Evolutionary conservation across 2,113 vertebrate genomes (phyloP), one percentile per base, ranked within the genome.

Genomic region (western clawed frog (Xenopus tropicalis)): DNA sequence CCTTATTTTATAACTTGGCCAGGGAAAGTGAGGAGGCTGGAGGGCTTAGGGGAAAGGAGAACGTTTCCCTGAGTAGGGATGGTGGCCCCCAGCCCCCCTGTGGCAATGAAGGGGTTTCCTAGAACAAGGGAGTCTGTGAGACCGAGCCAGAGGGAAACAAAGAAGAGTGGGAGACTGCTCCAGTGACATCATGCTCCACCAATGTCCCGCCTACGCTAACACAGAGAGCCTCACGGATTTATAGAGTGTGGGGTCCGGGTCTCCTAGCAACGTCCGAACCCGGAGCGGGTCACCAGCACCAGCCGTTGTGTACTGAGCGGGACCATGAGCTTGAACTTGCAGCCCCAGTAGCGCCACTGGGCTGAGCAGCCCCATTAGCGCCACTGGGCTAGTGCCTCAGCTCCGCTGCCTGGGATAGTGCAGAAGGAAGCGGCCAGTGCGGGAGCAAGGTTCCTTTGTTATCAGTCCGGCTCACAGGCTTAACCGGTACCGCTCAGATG

Each of bases 121-220:
- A 61, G 72, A 70, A 61, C 71, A 70, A 78, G 66, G 72, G 46
- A 63, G 62, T 4, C 74, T 70, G 64, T 59, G 62, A 70, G 69
- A 70, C 8, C 21, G 69, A 68, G 74, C 70, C 77, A 74, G 72
- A 71, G 70, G 71, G 71, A 66, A 72, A 82, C 80, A 80, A 81
- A 71, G 77, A 65, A 44, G 46, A 42, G 66, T 67, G 42, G 42
- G 66, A 61, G 46, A 20, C n/a, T 22, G 81, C 21, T 58, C 42
- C 29, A 66, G 78, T 83, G 71, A 86, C 85, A 83, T 86, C 85
- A 86, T 86, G 80, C 85, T 72, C 76, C 76, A 83, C 80, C 51
- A 82, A 86, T 84, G 85, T 84, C 85, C 85, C 46, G 83, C 85
- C 85, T 81, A 85, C 84, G 82, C 83, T 63, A 13, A 64, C 76